phyloP scores from a whole-genome alignment of 1,140 invertebrate species.

The Micrasema longulum region DNA sequence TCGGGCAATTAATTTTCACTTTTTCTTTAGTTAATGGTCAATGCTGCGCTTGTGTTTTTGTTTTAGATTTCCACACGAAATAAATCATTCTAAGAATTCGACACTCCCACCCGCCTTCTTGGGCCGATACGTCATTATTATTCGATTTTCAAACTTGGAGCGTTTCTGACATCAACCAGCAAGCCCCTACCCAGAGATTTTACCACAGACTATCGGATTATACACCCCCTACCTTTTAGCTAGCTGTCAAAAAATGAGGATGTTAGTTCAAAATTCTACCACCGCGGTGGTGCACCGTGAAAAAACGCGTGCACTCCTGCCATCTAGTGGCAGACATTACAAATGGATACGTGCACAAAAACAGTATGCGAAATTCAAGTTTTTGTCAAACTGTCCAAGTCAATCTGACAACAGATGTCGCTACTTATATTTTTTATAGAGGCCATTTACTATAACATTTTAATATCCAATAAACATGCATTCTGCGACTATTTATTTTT shows the following conservation, averaged over 20 bases:
- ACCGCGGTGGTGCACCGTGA: not conserved
- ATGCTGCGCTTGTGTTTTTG: conserved; percentile 12
- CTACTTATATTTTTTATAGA: too few species aligned
- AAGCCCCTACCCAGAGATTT: not conserved
- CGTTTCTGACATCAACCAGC: conserved; percentile 1
- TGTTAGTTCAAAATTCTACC: conserved; percentile 16
- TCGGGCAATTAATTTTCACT: not conserved
- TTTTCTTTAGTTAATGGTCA: not conserved
- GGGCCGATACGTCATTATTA: conserved; percentile 20
- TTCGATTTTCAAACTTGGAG: conserved; percentile 25
- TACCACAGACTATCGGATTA: not conserved
- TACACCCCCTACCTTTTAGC: not conserved
- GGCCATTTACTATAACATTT: too few species aligned
- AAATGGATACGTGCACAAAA: too few species aligned
- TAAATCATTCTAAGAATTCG: conserved; percentile 8
- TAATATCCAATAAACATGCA: too few species aligned
- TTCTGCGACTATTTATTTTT: too few species aligned
- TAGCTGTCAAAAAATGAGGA: conserved; percentile 7
- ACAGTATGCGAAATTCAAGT: too few species aligned
- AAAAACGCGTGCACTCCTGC: too few species aligned
- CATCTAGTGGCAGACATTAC: too few species aligned
- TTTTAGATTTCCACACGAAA: not conserved
- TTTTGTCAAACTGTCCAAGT: too few species aligned
- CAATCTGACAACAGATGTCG: too few species aligned
- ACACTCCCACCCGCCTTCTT: conserved; percentile 24